Evolutionary conservation across 2,113 vertebrate species (phyloP).

Genomic region (Poeciliopsis occidentalis): DNA sequence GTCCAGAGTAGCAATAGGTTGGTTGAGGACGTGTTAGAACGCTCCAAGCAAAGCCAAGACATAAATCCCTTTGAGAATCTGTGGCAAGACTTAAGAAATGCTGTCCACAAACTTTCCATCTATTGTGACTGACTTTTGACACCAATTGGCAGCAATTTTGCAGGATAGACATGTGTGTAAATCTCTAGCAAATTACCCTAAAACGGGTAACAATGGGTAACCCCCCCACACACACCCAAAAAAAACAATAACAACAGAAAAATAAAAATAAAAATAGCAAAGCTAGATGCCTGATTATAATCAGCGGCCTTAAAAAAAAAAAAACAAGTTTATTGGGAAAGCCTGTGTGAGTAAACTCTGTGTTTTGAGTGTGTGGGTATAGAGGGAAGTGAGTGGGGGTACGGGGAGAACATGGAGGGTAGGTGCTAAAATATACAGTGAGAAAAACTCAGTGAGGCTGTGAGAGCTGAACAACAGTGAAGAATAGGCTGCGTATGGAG

Average conservation of each 20-base stretch:
- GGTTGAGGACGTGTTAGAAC: too few species aligned
- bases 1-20: too few species aligned
- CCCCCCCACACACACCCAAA: too few species aligned
- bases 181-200: slow-evolving; percentile 50
- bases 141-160: slow-evolving; percentile 60
- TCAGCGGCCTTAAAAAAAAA: slow-evolving; percentile 39
- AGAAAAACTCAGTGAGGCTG: slow-evolving; percentile 73
- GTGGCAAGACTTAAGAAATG: too few species aligned
- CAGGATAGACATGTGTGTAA: slow-evolving; percentile 59
- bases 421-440: slow-evolving; percentile 82
- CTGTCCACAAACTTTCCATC: too few species aligned
- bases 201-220: slow-evolving; percentile 41
- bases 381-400: slow-evolving; percentile 35
- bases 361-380: not conserved
- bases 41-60: too few species aligned
- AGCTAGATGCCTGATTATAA: slow-evolving; percentile 54
- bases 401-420: slow-evolving; percentile 50
- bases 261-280: not conserved
- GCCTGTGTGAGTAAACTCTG: slow-evolving; percentile 25
- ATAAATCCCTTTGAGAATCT: too few species aligned
- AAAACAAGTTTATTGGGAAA: slow-evolving; percentile 59
- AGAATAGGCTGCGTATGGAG: slow-evolving; percentile 31
- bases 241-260: slow-evolving; percentile 1
- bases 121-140: slow-evolving; percentile 19
- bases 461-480: slow-evolving; percentile 70